Percentiles rank a stretch among this genome's conserved stretches.
These are phyloP conservation scores for Trissolcus japonicus DNA, from an alignment of 2,888 invertebrate species.

Conservation along the genomic window DNA sequence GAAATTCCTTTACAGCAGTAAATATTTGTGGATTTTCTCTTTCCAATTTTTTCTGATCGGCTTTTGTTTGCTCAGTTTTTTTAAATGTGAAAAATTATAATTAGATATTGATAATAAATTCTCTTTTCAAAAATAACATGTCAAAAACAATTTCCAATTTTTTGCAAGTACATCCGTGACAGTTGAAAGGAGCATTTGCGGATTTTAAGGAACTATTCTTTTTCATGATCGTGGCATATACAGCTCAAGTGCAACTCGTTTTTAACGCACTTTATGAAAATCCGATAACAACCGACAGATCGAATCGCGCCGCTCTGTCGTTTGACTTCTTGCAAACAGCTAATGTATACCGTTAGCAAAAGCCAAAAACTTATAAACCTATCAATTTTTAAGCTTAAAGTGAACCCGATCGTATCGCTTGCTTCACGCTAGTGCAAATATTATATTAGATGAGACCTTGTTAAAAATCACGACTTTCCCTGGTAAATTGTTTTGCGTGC, in stretches of 20 bases:
- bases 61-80: no score
- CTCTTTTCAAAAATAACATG: conserved; percentile 1
- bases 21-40: no score
- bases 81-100: no score
- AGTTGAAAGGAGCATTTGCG: conserved; percentile 22
- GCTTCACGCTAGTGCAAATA: conserved; percentile 34
- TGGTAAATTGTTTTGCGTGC: conserved; percentile 13
- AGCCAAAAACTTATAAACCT: conserved; percentile 48
- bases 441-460: conserved; percentile 19
- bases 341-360: conserved; percentile 18
- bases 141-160: conserved; percentile 35
- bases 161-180: conserved; percentile 3
- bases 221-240: conserved; percentile 37
- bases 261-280: conserved; percentile 66
- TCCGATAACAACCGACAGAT: conserved; percentile 63
- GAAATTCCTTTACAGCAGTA: no score
- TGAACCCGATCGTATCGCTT: conserved; percentile 30
- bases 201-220: conserved; percentile 29
- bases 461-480: conserved; percentile 30
- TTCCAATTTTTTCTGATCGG: no score
- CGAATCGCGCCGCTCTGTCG: conserved; percentile 29
- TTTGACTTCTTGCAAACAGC: conserved; percentile 30
- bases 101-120: no score
- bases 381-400: conserved; percentile 36
- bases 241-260: conserved; percentile 33